These are phyloP conservation scores for Drosophila meridionalis DNA, from an alignment of 2,888 invertebrate species.

Conservation along the genomic window DNA sequence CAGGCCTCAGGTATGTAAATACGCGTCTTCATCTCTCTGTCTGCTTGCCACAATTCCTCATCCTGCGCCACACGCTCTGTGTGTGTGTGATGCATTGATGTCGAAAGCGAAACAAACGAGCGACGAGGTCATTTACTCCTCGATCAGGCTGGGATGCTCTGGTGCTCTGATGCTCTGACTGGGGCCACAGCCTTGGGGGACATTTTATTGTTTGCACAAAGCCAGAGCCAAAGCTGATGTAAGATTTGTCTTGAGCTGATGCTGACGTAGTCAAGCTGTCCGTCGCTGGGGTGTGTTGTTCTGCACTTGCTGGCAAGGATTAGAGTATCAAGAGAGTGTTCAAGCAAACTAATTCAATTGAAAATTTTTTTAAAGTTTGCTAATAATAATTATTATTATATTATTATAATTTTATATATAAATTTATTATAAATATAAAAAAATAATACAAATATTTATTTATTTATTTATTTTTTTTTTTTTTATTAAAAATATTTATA, in stretches of 20 bases:
- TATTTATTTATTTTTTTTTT: too few species aligned
- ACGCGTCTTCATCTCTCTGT: conserved; percentile 40
- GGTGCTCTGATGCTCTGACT: conserved; percentile 27
- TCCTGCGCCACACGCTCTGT: conserved; percentile 21
- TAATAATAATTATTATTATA: background rate
- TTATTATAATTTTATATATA: too few species aligned
- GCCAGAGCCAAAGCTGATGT: conserved; percentile 64
- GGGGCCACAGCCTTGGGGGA: conserved; percentile 78
- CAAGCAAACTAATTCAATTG: conserved; percentile 1
- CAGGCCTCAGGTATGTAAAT: conserved; percentile 84
- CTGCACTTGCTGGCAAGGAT: conserved; percentile 7
- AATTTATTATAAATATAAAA: background rate
- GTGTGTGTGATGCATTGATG: conserved; percentile 77
- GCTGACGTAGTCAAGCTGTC: conserved; percentile 33
- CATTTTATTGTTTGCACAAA: conserved; percentile 84
- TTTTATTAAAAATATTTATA: background rate
- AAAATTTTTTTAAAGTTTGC: background rate
- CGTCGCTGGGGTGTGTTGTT: conserved; percentile 65
- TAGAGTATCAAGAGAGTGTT: conserved; percentile 33
- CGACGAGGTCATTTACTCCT: conserved; percentile 80
- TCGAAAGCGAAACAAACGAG: conserved; percentile 82
- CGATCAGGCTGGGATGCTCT: conserved; percentile 42
- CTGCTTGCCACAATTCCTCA: conserved; percentile 38
- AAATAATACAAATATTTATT: background rate
- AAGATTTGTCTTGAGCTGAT: conserved; percentile 71